Evolutionary conservation across 2,113 vertebrate genomes (phyloP).

Genomic region (Pterocles burchelli): DNA sequence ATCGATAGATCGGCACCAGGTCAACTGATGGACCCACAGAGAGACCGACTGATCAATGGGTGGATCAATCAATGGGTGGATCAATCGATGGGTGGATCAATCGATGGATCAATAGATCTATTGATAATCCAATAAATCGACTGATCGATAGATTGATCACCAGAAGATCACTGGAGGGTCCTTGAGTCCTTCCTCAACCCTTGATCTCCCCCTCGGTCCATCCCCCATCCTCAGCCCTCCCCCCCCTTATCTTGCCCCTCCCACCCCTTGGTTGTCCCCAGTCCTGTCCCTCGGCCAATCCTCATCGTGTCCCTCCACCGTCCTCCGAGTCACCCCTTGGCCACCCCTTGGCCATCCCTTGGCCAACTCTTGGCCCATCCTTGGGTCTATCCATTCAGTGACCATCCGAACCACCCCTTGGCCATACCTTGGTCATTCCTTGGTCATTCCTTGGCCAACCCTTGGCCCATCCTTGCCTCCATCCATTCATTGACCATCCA

Average conservation of each 20-base stretch:
- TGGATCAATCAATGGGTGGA: too few relatives aligned
- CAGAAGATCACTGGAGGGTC: background rate
- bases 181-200: background rate
- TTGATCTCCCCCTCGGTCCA: too few relatives aligned
- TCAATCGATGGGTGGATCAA: too few relatives aligned
- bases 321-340: background rate
- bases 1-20: too few relatives aligned
- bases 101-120: too few relatives aligned
- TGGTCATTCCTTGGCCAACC: too few relatives aligned
- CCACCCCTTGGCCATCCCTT: rapidly evolving
- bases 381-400: background rate
- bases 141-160: rapidly evolving
- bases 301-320: rapidly evolving
- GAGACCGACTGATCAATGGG: background rate
- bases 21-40: background rate
- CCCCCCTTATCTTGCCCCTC: too few relatives aligned
- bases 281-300: background rate
- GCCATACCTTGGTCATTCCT: rapidly evolving
- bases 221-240: background rate
- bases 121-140: too few relatives aligned
- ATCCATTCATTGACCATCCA: background rate
- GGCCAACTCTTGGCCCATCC: background rate
- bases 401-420: background rate
- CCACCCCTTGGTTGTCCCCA: too few relatives aligned
- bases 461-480: background rate